Evolutionary conservation across 2,888 invertebrate genomes (phyloP).

Genomic region (Euzophera pinguis): DNA sequence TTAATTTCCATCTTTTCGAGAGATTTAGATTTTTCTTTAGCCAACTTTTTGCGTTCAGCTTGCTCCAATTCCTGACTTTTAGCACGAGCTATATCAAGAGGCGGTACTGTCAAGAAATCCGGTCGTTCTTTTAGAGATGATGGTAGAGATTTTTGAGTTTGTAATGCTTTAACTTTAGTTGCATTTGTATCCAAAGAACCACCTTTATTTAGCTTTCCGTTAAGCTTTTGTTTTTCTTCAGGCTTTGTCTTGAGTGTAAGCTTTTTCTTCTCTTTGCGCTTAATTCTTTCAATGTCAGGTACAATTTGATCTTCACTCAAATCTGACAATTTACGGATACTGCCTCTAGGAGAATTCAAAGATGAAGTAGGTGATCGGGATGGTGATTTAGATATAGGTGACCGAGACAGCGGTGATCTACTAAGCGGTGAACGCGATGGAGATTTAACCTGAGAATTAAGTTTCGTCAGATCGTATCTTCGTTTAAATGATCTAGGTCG

Average conservation of each 20-base stretch:
- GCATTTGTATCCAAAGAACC: conserved; percentile 74
- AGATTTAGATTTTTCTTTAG: conserved; percentile 85
- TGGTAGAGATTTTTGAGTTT: conserved; percentile 78
- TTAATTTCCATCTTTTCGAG: conserved; percentile 83
- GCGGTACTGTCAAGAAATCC: conserved; percentile 74
- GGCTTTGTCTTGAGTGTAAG: conserved; percentile 66
- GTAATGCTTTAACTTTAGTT: conserved; percentile 64
- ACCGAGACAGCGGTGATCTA: conserved; percentile 68
- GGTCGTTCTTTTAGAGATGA: conserved; percentile 74
- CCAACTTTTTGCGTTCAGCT: conserved; percentile 59
- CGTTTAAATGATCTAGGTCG: conserved; percentile 74
- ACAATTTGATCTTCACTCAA: conserved; percentile 76
- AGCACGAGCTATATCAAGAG: conserved; percentile 78
- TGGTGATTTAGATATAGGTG: conserved; percentile 73
- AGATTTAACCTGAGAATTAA: conserved; percentile 59
- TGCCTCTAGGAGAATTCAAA: conserved; percentile 72
- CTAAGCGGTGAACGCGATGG: conserved; percentile 70
- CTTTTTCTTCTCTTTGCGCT: conserved; percentile 71
- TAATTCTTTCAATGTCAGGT: conserved; percentile 72
- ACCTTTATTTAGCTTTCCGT: conserved; percentile 65
- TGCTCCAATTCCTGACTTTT: conserved; percentile 82
- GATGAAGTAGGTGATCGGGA: conserved; percentile 76
- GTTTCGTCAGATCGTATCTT: conserved; percentile 64
- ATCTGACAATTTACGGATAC: conserved; percentile 72
- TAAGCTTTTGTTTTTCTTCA: conserved; percentile 64